phyloP scores from a whole-genome alignment of 1,140 invertebrate genomes.

The Macrocentrus cingulum region DNA sequence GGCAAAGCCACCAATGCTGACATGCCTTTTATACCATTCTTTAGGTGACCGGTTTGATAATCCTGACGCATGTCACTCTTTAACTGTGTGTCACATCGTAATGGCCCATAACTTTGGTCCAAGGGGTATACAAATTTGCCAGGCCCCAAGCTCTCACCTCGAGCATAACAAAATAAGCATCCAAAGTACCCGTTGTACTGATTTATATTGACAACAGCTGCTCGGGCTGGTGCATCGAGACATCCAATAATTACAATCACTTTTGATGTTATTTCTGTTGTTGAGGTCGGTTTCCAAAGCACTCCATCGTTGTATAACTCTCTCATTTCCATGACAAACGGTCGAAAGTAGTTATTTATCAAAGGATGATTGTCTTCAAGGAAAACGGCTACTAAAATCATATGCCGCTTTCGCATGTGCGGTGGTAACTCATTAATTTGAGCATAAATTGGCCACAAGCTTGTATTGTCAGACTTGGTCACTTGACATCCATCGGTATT shows the following conservation, averaged over 20 bases:
- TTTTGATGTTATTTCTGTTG: conserved; percentile 9
- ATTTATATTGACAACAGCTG: not conserved
- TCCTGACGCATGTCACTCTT: not conserved
- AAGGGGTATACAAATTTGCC: conserved; percentile 13
- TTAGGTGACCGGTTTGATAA: not conserved
- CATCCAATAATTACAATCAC: conserved; percentile 13
- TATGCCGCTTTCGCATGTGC: conserved; percentile 25
- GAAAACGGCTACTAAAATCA: conserved; percentile 28
- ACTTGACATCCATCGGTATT: conserved; percentile 21
- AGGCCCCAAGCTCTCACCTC: not conserved
- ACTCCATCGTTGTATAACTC: conserved; percentile 22
- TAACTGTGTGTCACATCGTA: not conserved
- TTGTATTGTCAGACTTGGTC: conserved; percentile 20
- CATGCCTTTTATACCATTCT: not conserved
- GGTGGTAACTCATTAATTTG: conserved; percentile 29
- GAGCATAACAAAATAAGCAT: conserved; percentile 17
- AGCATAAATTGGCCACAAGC: conserved; percentile 19
- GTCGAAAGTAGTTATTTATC: conserved; percentile 13
- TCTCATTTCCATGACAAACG: conserved; percentile 19
- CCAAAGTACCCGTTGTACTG: conserved; percentile 16
- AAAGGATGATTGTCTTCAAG: conserved; percentile 16
- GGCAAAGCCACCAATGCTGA: not conserved
- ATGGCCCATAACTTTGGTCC: not conserved
- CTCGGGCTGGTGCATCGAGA: conserved; percentile 23
- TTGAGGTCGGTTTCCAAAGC: conserved; percentile 21